Conservation (phyloP, 2,113 vertebrate genomes). For the Holacanthus passer region DNA sequence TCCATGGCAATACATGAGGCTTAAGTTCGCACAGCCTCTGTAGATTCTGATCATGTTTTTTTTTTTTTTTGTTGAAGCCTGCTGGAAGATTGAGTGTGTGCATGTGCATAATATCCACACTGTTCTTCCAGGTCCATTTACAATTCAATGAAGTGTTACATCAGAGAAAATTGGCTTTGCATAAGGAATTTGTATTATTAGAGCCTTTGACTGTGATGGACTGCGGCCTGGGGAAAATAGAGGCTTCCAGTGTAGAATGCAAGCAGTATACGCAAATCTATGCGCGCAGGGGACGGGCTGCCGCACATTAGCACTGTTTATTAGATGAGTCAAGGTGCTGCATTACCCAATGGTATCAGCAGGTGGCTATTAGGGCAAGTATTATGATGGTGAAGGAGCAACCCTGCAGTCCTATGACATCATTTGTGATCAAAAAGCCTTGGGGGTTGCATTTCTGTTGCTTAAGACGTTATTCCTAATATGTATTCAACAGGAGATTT, state of each 20-base stretch:
- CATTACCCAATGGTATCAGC: conserved; percentile 50
- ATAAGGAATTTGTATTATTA: conserved; percentile 50
- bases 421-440: conserved; percentile 16
- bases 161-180: conserved; percentile 59
- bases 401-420: background rate
- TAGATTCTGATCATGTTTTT: conserved; percentile 47
- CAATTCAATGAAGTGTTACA: conserved; percentile 68
- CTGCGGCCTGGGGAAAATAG: conserved; percentile 21
- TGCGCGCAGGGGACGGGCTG: conserved; percentile 1
- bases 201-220: conserved; percentile 21
- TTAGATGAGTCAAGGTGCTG: conserved; percentile 60
- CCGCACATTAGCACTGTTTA: conserved; percentile 27
- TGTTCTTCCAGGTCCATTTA: conserved; percentile 54
- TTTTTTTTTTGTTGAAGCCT: conserved; percentile 52
- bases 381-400: conserved; percentile 15
- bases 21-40: conserved; percentile 28
- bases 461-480: background rate
- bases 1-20: conserved; percentile 26
- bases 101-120: conserved; percentile 31
- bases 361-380: conserved; percentile 49
- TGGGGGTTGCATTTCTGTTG: background rate
- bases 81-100: conserved; percentile 33
- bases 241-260: conserved; percentile 22
- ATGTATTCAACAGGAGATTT: background rate
- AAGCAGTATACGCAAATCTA: conserved; percentile 11